Evolutionary conservation across 2,888 invertebrate genomes (phyloP), one percentile per base, ranked within the genome.

Genomic region (Idaea straminata): DNA sequence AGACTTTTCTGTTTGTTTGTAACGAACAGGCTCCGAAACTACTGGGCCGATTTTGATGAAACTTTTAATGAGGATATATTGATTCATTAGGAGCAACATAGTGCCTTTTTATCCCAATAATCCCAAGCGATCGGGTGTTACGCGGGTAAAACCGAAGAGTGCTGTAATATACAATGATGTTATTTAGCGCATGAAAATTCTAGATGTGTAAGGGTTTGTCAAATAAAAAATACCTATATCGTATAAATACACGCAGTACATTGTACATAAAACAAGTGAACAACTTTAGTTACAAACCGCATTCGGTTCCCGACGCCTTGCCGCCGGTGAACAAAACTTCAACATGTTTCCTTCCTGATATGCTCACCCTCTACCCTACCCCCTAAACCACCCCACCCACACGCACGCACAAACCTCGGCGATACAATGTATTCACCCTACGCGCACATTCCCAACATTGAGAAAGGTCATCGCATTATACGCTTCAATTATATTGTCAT

Each of bases 271-370:
- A 77, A 75, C 75, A 77, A 73, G 72, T 70, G 73, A 70, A 68
- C 69, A 78, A 75, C 74, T 75, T 70, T 70, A 77, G 76, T 81
- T 82, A 88, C 90, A 77, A 84, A 90, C 90, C 91, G 89, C 89
- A 87, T 85, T 93, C 76, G 91, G 83, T 74, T 90, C 90, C 78
- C 93, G 91, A 77, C 94, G 91, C 81, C 91, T 89, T 71, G 93
- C 89, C 76, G 92, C 92, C 77, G 94, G 94, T 76, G 94, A 94
- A 79, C 94, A 94, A 82, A 94, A 94, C 92, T 94, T 94, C 85
- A 94, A 86, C 94, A 94, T 94, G 82, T 77, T 87, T 84, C 84
- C 85, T 83, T 84, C 83, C 85, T 76, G 77, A 72, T 25, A 25
- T 74, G 72, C 70, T 69, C 73, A 77, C 72, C 74, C 79, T 77